Base-by-base conservation (phyloP, 2,113 vertebrate genomes). In the Rhinogobius similis region DNA sequence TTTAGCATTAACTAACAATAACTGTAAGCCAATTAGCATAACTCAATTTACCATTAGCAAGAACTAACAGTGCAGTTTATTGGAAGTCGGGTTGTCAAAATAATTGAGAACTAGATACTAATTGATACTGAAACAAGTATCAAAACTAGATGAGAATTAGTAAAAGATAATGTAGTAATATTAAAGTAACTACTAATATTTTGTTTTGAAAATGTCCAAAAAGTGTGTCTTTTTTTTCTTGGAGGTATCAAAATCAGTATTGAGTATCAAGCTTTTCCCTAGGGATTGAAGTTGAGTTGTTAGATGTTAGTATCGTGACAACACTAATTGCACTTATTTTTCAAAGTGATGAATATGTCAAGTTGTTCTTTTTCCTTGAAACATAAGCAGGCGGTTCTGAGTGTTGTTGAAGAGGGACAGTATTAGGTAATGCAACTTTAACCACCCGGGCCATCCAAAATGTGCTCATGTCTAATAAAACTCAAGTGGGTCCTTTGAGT, bases 351-450 rank as follows among this genome's bases (percentile, higher is more conserved):
- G 52, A 55, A 55, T 55, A 5, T 10, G 23, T 55, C 21, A 2
- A 3, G 8, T n/a, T 50, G 46, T 50, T 55, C 24, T 26, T 55
- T 55, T 26, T 26, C 52, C 52, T 55, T 55, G 52, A 26, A 55
- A 55, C 52, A 29, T 29, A 58, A 58, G 55, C 26, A 55, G 52
- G 52, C 52, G 24, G 21, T 13, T 24, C 52, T 26, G n/a, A 6
- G 52, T 24, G 14, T 29, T 58, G 55, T 58, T 29, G 26, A 27
- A 58, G 55, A 26, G 55, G 26, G 26, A 58, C 55, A 58, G 13
- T 58, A 29, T 58, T 58, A 58, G 53, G 53, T 56, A 56, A 56
- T 56, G 24, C 55, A 29, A 50, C 46, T 50, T 50, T 50, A 50
- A 21, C 46, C 46, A 55, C 52, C 26, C 10, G 3, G 26, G 11